These are phyloP conservation scores for Silvanus unidentatus DNA, from an alignment of 2,888 invertebrate genomes.

Conservation along the genomic window DNA sequence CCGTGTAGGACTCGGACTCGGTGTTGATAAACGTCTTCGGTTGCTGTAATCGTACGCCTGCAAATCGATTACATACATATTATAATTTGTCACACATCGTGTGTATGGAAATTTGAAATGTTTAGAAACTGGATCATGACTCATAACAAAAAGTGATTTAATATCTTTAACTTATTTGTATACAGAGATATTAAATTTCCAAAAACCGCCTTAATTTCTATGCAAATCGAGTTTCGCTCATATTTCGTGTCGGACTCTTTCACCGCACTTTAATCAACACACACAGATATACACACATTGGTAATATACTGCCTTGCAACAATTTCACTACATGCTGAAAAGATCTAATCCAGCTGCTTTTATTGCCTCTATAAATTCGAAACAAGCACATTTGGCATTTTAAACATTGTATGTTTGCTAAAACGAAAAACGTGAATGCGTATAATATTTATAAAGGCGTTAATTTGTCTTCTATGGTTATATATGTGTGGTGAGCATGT, in stretches of 20 bases:
- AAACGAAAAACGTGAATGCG: constrained; percentile 10
- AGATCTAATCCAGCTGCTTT: constrained; percentile 10
- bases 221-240: too few relatives aligned
- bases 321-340: constrained; percentile 7
- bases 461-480: constrained; percentile 14
- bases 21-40: constrained; percentile 69
- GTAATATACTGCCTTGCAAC: constrained; percentile 2
- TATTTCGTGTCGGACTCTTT: too few relatives aligned
- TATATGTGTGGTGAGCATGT: constrained; percentile 10
- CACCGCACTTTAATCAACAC: too few relatives aligned
- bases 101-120: too few relatives aligned
- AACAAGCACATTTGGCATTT: constrained; percentile 12
- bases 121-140: too few relatives aligned
- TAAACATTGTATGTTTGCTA: constrained; percentile 11
- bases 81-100: neutral
- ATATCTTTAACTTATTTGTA: too few relatives aligned
- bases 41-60: constrained; percentile 60
- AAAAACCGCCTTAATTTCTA: too few relatives aligned
- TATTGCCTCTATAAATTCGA: constrained; percentile 13
- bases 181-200: too few relatives aligned
- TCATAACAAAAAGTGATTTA: too few relatives aligned
- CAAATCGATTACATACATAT: constrained; percentile 13
- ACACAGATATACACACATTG: too few relatives aligned
- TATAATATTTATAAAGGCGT: constrained; percentile 14
- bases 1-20: constrained; percentile 55